Evolutionary conservation across 2,797 vertebrate genomes (phyloP), one percentile per base, ranked within the genome.

Genomic region (Dermochelys coriacea): DNA sequence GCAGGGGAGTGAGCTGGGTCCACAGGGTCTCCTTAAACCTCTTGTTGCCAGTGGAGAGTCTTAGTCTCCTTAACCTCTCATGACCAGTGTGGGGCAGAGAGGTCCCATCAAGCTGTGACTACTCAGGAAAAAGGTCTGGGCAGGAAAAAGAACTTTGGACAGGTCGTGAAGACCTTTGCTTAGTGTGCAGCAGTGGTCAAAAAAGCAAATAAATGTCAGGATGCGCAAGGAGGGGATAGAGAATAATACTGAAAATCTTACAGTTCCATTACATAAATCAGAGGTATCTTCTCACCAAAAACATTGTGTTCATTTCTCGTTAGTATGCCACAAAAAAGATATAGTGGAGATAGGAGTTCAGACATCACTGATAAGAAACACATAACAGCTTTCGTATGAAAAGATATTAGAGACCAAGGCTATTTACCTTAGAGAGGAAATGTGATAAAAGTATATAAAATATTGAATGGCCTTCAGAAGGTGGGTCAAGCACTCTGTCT

Each of bases 211-310:
- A 59, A 59, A 31, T 77, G 37, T 51, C 71, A 37, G n/a, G 52
- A 41, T 10, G 25, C 59, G 15, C 29, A 82, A 71, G 75, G 84
- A 29, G 49, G 3, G 0, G 15, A 9, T 3, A 3, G 11, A 81
- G 47, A 37, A 6, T 41, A 71, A 12, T 2, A 1, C 37, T 57
- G 11, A 54, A 41, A 18, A 5, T 77, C 59, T 86, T 0, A 0
- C 27, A 80, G 41, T 86, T 85, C 77, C 34, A 12, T 8, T 75
- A 18, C 78, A 54, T 9, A 82, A 21, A 85, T 3, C 23, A 29
- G 89, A 84, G 4, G 9, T 87, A 11, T 21, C 77, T 85, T 78
- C 55, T 88, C 75, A 80, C 83, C 85, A 52, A 18, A 77, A 94
- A 50, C 5, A 77, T 27, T 31, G 41, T 45, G 74, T 47, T 75